Percentiles rank a stretch among this genome's conserved stretches.
Evolutionary conservation across 2,888 invertebrate genomes (phyloP).

Genomic region (Auanema sp.): DNA sequence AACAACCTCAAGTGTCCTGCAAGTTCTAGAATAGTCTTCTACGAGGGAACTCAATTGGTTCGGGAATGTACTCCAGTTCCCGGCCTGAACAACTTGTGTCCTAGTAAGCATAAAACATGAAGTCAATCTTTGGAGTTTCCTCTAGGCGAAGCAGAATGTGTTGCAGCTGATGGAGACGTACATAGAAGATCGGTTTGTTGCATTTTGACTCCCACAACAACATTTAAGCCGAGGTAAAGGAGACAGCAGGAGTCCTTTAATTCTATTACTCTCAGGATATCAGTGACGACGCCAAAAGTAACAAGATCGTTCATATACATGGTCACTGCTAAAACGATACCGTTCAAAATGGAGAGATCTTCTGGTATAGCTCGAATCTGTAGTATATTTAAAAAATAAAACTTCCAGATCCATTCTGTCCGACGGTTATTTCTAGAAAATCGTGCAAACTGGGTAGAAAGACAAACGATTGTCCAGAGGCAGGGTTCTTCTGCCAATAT

Average conservation of each 20-base stretch:
- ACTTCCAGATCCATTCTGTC: constrained; percentile 20
- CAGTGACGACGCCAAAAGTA: background rate
- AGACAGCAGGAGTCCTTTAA: constrained; percentile 2
- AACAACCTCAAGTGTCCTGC: constrained; percentile 30
- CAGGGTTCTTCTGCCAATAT: constrained; percentile 18
- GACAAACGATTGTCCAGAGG: constrained; percentile 10
- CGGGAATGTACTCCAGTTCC: constrained; percentile 38
- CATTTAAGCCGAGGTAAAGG: constrained; percentile 7
- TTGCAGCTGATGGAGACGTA: constrained; percentile 28
- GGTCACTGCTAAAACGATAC: constrained; percentile 12
- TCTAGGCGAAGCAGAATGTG: constrained; percentile 24
- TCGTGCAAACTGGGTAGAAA: constrained; percentile 8
- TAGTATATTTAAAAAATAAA: background rate
- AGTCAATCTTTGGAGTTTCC: background rate
- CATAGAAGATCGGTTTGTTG: constrained; percentile 35
- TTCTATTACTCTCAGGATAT: too few species aligned
- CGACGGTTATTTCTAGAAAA: constrained; percentile 11
- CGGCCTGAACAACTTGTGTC: constrained; percentile 33
- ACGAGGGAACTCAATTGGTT: constrained; percentile 37
- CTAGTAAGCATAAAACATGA: constrained; percentile 18
- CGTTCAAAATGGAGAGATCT: constrained; percentile 6
- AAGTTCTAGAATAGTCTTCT: constrained; percentile 24
- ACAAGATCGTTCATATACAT: constrained; percentile 11
- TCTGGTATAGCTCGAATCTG: background rate
- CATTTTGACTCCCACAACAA: constrained; percentile 25